Base-by-base conservation (phyloP, 2,888 invertebrate species). In the Caenorhabditis panamensis region DNA sequence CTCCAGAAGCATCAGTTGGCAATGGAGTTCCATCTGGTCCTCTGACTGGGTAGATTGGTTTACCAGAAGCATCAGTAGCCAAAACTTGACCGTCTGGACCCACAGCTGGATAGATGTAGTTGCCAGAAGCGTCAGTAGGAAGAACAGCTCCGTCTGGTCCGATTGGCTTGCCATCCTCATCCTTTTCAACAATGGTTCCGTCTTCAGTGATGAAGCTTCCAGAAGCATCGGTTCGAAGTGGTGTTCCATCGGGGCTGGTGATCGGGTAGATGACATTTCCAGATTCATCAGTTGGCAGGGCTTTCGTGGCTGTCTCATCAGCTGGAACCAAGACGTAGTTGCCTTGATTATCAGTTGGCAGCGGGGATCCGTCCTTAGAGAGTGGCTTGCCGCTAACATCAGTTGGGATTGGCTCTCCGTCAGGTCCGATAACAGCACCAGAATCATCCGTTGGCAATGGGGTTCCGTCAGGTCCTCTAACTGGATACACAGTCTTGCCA, bases 331-430 rank as follows among this genome's bases (percentile, higher is more conserved):
- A 2, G 11, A 86, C 64, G 56, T 64, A 66, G 54, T 82, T 71
- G 51, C 84, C 82, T 5, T 22, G 22, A 31, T 22, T 66, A 56
- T 88, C 88, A 31, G 88, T 87, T 28, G 87, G 87, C 36, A 87
- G 68, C 2, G 73, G 59, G 6, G 62, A 63, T n/a, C 80, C 79
- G 37, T 82, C 72, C n/a, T 49, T 41, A 20, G 56, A 72, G 13
- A 86, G 44, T 22, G 79, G 72, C 49, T 54, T 75, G 26, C 88
- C 88, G 11, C 31, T 41, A 16, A 73, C 69, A 61, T 88, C 87
- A 13, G 79, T 85, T 9, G 83, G 79, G 24, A 87, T 49, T 5
- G 68, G 68, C 1, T 62, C 53, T 49, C 84, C 85, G 37, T 86
- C 83, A n/a, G 72, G 54, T 44, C 84, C 82, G 16, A 85, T 64